These are phyloP conservation scores for Myxocyprinus asiaticus DNA, from an alignment of 2,113 vertebrate species.

Conservation along the genomic window DNA sequence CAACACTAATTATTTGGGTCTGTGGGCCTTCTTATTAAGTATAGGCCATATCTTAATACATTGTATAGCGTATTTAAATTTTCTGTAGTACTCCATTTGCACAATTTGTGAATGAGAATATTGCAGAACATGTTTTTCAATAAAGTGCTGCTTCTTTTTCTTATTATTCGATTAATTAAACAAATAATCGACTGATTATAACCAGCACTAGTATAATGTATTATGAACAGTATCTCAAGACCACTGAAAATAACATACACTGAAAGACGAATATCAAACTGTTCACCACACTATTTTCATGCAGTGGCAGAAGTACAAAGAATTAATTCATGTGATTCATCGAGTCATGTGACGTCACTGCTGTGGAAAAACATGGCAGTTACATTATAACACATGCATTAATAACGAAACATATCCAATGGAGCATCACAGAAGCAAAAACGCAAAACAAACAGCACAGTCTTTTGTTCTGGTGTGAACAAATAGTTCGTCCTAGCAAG, in stretches of 20 bases:
- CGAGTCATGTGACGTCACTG: slow-evolving; percentile 22
- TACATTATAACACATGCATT: neutral
- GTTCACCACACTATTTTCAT: neutral
- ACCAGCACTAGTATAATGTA: too few species aligned
- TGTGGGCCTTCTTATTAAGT: too few species aligned
- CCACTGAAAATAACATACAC: neutral
- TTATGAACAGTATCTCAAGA: too few species aligned
- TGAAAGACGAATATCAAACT: neutral
- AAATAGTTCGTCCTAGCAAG: neutral
- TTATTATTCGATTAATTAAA: too few species aligned
- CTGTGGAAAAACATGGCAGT: slow-evolving; percentile 1
- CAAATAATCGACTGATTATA: too few species aligned
- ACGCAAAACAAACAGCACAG: neutral
- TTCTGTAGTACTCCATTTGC: too few species aligned
- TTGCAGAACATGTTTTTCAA: too few species aligned
- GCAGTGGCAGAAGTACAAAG: neutral
- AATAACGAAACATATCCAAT: neutral
- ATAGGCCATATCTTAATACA: too few species aligned
- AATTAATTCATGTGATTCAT: neutral
- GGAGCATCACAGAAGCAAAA: slow-evolving; percentile 1
- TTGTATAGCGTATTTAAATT: too few species aligned
- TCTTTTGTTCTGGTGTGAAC: neutral
- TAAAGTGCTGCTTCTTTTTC: too few species aligned
- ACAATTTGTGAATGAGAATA: too few species aligned
- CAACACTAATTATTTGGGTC: too few species aligned